Evolutionary conservation across 2,888 invertebrate species (phyloP), one percentile per base, ranked within the genome.

Genomic region (Timandra comae): DNA sequence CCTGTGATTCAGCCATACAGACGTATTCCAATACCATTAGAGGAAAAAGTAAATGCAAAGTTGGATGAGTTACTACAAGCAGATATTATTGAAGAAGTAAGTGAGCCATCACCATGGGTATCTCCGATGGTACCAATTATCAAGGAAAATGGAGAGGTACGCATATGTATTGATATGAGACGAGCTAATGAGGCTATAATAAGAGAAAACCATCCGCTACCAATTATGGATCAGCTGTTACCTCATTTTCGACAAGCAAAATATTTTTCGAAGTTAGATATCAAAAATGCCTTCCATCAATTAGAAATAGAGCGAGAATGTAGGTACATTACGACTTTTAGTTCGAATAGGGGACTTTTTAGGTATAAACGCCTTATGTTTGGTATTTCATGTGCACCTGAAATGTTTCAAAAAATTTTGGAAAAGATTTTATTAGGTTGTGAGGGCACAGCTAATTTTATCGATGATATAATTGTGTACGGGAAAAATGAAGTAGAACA

Each of bases 281-380:
- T 35, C 8, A 22, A 23, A 13, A 16, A 56, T 13, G 68, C 60
- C 1, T 69, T 62, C 38, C 66, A 72, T 19, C 19, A 19, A 19
- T 3, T 19, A 7, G 19, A 19, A 7, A 3, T 19, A 5, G 7
- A 19, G 19, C 4, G 7, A 7, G 7, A 7, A 3, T 19, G 19
- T 19, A 19, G 19, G 7, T 3, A 19, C 4, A 19, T 19, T 7
- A 19, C 19, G 4, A 19, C 19, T 3, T 19, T 19, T 7, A 19
- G 3, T 5, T 5, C 19, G 3, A 19, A 7, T 7, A 19, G 7
- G 7, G 19, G 19, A 19, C 7, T 19, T 5, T 19, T 5, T 19
- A 3, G 19, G 7, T 19, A 19, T 7, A 19, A 19, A 19, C 3
- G 19, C 3, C 7, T 19, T 5, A 19, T 19, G 19, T 19, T 19